Base-by-base conservation (phyloP, 2,888 invertebrate genomes). In the Latrodectus elegans region DNA sequence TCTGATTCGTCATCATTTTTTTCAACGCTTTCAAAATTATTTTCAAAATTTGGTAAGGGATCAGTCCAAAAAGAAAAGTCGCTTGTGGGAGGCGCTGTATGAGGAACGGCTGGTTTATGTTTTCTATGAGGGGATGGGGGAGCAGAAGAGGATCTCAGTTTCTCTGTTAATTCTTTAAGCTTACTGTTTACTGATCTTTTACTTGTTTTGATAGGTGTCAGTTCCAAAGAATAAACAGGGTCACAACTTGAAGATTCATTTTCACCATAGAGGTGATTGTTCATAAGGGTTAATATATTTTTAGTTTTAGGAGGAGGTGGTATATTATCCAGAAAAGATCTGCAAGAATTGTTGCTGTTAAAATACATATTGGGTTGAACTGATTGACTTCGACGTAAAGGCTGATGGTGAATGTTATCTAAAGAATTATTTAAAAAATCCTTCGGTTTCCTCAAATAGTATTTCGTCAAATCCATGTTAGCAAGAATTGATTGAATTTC, bases 401-500 rank as follows among this genome's bases (percentile, higher is more conserved):
- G 67, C 10, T 68, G 68, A 4, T 71, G 53, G 10, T 51, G 17
- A 26, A 14, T 53, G 11, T 55, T 64, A 49, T 22, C 51, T 9
- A 14, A 9, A 52, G 60, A n/a, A 22, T 53, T 14, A 55, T 77
- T 76, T 10, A 26, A 26, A 6, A 55, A 51, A 0, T 81, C 77
- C 51, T 60, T 81, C 4, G 75, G 75, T 22, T 68, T 67, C 15
- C 74, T n/a, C 9, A 76, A 22, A 17, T 80, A 77, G 53, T 89
- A 89, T 73, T 89, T 89, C 0, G 68, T 67, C 10, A 86, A 52
- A 80, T 89, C 86, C 64, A 89, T 65, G 49, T 38, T 73, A 0
- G 89, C 72, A 4, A 89, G 70, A 52, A 89, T 85, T 4, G 78
- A 64, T 49, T 82, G 77, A 15, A 89, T 89, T 73, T 89, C 83